A percentile compares a stretch with the other conserved stretches of the same genome.
Conservation (phyloP, 2,113 vertebrate genomes). For the Hyla sarda region DNA sequence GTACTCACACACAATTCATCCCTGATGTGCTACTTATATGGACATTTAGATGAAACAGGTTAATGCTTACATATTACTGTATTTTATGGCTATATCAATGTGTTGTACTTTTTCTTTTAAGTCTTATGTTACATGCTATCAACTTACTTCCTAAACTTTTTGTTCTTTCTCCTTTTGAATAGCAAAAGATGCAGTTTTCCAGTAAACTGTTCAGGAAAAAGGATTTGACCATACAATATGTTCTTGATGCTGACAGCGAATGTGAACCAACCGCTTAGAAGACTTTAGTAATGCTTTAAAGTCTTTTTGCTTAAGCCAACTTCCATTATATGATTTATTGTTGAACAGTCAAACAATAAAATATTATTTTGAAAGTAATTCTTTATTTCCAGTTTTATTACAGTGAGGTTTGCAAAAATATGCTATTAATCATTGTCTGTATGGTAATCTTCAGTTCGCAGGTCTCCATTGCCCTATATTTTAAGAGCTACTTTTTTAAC, state of each 20-base stretch:
- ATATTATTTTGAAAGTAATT: slow-evolving; percentile 2
- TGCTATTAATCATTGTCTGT: slow-evolving; percentile 5
- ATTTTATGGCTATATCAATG: neutral
- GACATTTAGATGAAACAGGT: neutral
- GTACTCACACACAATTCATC: neutral
- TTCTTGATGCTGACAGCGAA: slow-evolving; percentile 22
- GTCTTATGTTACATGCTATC: neutral
- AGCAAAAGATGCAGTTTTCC: slow-evolving; percentile 9
- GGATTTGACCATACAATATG: slow-evolving; percentile 39
- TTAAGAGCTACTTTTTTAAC: neutral
- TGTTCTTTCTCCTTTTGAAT: slow-evolving; percentile 23
- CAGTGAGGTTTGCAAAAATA: neutral
- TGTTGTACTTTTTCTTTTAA: neutral
- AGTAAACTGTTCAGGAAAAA: slow-evolving; percentile 39
- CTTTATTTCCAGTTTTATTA: slow-evolving; percentile 34
- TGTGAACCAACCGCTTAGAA: neutral
- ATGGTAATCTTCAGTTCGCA: neutral
- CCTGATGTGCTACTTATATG: neutral
- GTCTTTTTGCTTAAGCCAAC: slow-evolving; percentile 27
- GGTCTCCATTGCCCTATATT: neutral
- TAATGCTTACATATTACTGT: neutral
- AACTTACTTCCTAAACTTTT: slow-evolving; percentile 21
- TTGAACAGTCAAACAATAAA: slow-evolving; percentile 28
- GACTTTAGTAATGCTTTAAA: slow-evolving; percentile 61
- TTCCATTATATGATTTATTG: slow-evolving; percentile 24